These are phyloP conservation scores for Percopsis transmontana DNA, from an alignment of 2,113 vertebrate genomes.

Conservation along the genomic window DNA sequence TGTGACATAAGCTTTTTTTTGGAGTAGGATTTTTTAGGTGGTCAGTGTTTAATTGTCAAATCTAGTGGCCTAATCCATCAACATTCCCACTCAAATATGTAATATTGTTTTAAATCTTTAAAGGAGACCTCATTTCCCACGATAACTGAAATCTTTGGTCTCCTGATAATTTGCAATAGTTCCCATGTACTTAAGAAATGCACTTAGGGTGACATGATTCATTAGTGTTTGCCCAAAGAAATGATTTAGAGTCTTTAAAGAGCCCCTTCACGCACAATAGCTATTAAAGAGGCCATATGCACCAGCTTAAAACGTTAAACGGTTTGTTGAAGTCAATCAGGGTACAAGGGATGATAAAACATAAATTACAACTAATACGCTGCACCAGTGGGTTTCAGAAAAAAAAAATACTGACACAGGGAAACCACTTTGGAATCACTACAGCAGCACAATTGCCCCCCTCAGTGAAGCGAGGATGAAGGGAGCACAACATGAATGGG, in stretches of 20 bases:
- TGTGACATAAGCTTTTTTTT: too few species aligned
- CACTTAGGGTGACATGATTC: slow-evolving; percentile 78
- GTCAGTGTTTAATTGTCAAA: too few species aligned
- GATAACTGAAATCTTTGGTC: slow-evolving; percentile 60
- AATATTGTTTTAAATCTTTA: slow-evolving; percentile 33
- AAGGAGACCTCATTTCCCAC: slow-evolving; percentile 39
- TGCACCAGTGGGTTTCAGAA: slow-evolving; percentile 94
- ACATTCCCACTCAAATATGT: too few species aligned
- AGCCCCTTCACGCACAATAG: slow-evolving; percentile 98
- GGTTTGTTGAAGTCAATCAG: slow-evolving; percentile 96
- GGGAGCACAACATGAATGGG: slow-evolving; percentile 94
- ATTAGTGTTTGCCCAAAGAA: slow-evolving; percentile 80
- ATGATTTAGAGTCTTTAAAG: slow-evolving; percentile 80
- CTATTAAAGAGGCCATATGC: slow-evolving; percentile 95
- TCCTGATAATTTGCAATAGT: slow-evolving; percentile 68
- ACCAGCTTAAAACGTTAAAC: slow-evolving; percentile 94
- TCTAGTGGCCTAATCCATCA: too few species aligned
- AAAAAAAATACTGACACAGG: slow-evolving; percentile 95
- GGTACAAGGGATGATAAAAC: slow-evolving; percentile 95
- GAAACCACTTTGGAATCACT: slow-evolving; percentile 90
- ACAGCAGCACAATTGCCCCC: slow-evolving; percentile 84
- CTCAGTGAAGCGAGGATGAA: slow-evolving; percentile 91
- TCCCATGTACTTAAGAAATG: slow-evolving; percentile 66
- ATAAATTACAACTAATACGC: slow-evolving; percentile 99
- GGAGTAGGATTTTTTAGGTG: too few species aligned